Evolutionary conservation across 2,888 invertebrate genomes (phyloP).

Genomic region (Platycheirus albimanus): DNA sequence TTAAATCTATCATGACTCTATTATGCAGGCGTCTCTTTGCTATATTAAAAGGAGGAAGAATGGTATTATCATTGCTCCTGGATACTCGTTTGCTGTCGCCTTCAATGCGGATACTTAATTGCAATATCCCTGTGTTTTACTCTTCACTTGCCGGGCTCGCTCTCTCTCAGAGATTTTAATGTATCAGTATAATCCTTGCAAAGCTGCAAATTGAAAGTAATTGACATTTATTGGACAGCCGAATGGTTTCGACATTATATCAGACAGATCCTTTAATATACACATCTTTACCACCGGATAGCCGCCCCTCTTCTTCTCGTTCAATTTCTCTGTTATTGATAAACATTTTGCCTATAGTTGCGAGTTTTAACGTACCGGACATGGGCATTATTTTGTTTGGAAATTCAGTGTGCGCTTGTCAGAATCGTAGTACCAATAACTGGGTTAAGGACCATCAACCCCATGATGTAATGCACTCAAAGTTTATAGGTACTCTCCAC

Average conservation of each 20-base stretch:
- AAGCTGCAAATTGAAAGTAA: constrained; percentile 79
- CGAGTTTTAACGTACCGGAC: constrained; percentile 16
- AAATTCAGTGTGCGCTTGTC: constrained; percentile 24
- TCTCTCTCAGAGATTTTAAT: constrained; percentile 60
- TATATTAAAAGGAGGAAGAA: neutral
- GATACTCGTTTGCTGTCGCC: constrained; percentile 54
- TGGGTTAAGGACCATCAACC: constrained; percentile 47
- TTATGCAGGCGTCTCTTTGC: constrained; percentile 43
- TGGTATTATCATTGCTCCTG: constrained; percentile 44
- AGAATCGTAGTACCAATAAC: constrained; percentile 4
- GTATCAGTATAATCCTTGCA: constrained; percentile 76
- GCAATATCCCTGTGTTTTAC: constrained; percentile 54
- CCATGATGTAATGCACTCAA: constrained; percentile 58
- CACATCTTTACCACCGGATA: neutral
- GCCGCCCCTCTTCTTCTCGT: neutral
- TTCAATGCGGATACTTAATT: constrained; percentile 53
- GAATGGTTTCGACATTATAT: constrained; percentile 70
- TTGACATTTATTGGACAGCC: constrained; percentile 81
- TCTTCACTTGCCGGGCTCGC: neutral
- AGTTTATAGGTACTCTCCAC: constrained; percentile 20
- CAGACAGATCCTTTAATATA: constrained; percentile 32
- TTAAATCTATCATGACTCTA: constrained; percentile 64
- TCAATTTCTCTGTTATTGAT: neutral
- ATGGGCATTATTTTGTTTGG: constrained; percentile 24
- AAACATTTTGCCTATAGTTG: neutral